These are phyloP conservation scores for Cerceris rybyensis DNA, from an alignment of 2,888 invertebrate genomes.

Conservation along the genomic window DNA sequence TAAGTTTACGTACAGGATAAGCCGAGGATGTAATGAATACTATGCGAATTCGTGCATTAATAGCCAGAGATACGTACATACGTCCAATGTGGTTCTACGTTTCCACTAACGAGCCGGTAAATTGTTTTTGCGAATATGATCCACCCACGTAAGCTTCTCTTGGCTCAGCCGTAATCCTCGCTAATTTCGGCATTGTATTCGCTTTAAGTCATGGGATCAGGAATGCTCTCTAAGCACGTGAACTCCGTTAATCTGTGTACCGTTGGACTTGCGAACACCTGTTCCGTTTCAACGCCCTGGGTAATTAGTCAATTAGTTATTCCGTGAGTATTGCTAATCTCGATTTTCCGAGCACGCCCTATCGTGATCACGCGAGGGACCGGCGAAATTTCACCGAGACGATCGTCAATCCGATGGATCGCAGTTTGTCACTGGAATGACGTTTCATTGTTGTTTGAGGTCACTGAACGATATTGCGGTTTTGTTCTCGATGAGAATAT, in stretches of 20 bases:
- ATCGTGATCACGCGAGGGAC: neutral
- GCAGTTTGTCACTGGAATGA: no score
- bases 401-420: neutral
- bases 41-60: slow-evolving; percentile 16
- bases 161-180: slow-evolving; percentile 50
- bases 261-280: slow-evolving; percentile 62
- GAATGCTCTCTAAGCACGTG: slow-evolving; percentile 48
- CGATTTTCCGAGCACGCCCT: neutral
- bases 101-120: slow-evolving; percentile 41
- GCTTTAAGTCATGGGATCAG: slow-evolving; percentile 61
- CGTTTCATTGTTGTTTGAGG: no score
- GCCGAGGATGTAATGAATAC: neutral
- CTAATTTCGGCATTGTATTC: slow-evolving; percentile 64
- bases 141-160: slow-evolving; percentile 25
- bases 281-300: slow-evolving; percentile 60
- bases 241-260: slow-evolving; percentile 64
- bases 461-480: no score
- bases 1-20: slow-evolving; percentile 9
- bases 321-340: slow-evolving; percentile 35
- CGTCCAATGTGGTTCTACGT: neutral
- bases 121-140: slow-evolving; percentile 58
- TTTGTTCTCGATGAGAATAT: no score
- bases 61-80: neutral
- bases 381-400: neutral
- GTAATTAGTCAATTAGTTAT: slow-evolving; percentile 66